phyloP scores from a whole-genome alignment of 1,140 invertebrate species.

The Psix sp. region DNA sequence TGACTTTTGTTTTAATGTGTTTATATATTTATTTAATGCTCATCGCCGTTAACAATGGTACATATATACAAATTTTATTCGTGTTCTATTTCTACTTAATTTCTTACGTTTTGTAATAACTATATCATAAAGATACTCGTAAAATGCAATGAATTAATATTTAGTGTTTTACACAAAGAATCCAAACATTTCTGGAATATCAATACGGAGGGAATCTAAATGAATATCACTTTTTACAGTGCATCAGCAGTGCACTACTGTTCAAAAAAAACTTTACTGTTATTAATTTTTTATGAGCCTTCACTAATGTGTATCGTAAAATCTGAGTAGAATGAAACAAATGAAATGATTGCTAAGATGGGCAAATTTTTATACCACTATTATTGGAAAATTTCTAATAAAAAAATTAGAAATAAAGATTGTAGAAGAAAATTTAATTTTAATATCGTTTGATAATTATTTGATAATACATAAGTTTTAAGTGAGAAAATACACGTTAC shows the following conservation, averaged over 20 bases:
- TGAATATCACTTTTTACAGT: constrained; percentile 39
- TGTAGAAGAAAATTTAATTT: constrained; percentile 20
- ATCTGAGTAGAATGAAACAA: constrained; percentile 3
- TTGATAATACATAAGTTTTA: too few species aligned
- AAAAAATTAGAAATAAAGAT: constrained; percentile 9
- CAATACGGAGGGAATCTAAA: constrained; percentile 39
- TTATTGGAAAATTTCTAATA: constrained; percentile 33
- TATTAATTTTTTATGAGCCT: constrained; percentile 42
- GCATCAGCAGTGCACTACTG: constrained; percentile 5
- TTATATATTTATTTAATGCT: neutral
- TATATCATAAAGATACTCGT: too few species aligned
- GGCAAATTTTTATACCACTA: constrained; percentile 8
- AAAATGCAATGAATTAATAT: too few species aligned
- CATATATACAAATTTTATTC: too few species aligned
- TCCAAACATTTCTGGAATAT: constrained; percentile 7
- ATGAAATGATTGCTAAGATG: constrained; percentile 9
- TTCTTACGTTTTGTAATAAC: too few species aligned
- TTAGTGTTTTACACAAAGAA: too few species aligned
- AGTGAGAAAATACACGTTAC: too few species aligned
- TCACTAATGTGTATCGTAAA: constrained; percentile 29
- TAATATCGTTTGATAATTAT: constrained; percentile 1
- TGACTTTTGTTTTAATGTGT: too few species aligned
- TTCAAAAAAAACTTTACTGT: constrained; percentile 34
- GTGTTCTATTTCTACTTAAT: too few species aligned
- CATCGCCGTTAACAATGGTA: too few species aligned